Percentiles rank a stretch among this genome's conserved stretches.
phyloP scores from a whole-genome alignment of 2,888 invertebrate genomes.

The Drosophila greeni region DNA sequence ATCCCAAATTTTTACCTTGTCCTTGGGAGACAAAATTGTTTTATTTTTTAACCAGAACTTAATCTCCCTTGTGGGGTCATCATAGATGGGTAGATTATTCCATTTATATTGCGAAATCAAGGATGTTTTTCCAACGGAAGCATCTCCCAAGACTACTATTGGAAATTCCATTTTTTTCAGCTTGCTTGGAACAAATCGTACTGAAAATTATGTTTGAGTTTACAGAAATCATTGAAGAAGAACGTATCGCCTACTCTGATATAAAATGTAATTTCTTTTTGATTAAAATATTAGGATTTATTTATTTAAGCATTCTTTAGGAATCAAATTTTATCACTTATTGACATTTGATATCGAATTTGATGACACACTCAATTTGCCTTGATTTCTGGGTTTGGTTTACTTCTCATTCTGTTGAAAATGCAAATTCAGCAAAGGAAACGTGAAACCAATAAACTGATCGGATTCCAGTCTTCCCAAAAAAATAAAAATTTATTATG shows the following conservation, averaged over 20 bases:
- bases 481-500: background rate
- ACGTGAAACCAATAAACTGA: background rate
- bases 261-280: background rate
- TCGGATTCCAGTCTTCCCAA: background rate
- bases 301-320: too few relatives aligned
- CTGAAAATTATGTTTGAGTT: too few relatives aligned
- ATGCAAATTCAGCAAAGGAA: too few relatives aligned
- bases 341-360: background rate
- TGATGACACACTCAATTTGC: background rate
- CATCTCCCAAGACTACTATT: background rate
- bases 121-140: slow-evolving; percentile 1
- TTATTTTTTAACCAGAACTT: background rate
- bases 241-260: background rate
- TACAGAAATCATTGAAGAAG: background rate
- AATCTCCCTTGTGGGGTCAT: background rate
- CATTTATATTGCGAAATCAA: slow-evolving; percentile 6
- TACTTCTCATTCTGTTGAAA: background rate
- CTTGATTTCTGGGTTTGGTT: background rate
- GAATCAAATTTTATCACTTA: background rate
- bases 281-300: too few relatives aligned
- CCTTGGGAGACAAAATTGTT: background rate
- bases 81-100: slow-evolving; percentile 1
- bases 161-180: background rate
- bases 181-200: background rate
- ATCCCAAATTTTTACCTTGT: background rate